Evolutionary conservation across 2,888 invertebrate species (phyloP).

Genomic region (Drosophila kuntzei): DNA sequence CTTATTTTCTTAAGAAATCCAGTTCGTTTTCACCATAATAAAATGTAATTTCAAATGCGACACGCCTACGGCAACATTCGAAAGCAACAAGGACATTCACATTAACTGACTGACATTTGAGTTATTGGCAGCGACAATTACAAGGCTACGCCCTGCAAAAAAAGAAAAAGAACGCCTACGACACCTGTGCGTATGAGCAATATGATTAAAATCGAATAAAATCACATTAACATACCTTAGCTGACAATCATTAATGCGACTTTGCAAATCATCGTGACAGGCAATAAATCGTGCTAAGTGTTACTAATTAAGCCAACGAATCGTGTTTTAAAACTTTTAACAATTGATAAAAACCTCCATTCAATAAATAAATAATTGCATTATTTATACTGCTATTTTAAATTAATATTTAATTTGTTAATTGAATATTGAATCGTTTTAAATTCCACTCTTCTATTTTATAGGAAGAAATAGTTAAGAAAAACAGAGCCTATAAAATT

Average conservation of each 20-base stretch:
- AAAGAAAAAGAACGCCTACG: slow-evolving; percentile 2
- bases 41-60: slow-evolving; percentile 33
- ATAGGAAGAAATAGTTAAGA: too few relatives aligned
- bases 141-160: slow-evolving; percentile 32
- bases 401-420: too few relatives aligned
- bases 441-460: too few relatives aligned
- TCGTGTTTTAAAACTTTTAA: not conserved
- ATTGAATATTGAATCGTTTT: too few relatives aligned
- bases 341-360: not conserved
- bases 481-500: too few relatives aligned
- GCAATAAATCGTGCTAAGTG: slow-evolving; percentile 12
- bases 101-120: slow-evolving; percentile 57
- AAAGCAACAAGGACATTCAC: slow-evolving; percentile 13
- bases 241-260: slow-evolving; percentile 16
- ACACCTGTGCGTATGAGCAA: slow-evolving; percentile 65
- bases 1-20: slow-evolving; percentile 20
- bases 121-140: slow-evolving; percentile 53
- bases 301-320: slow-evolving; percentile 25
- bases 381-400: not conserved
- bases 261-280: slow-evolving; percentile 27
- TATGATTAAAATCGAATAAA: slow-evolving; percentile 22
- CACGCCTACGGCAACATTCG: slow-evolving; percentile 11
- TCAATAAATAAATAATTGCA: not conserved
- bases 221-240: slow-evolving; percentile 17
- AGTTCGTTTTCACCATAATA: slow-evolving; percentile 12